These are phyloP conservation scores for Telmatochromis sp. DNA, from an alignment of 2,113 vertebrate genomes.

Conservation along the genomic window DNA sequence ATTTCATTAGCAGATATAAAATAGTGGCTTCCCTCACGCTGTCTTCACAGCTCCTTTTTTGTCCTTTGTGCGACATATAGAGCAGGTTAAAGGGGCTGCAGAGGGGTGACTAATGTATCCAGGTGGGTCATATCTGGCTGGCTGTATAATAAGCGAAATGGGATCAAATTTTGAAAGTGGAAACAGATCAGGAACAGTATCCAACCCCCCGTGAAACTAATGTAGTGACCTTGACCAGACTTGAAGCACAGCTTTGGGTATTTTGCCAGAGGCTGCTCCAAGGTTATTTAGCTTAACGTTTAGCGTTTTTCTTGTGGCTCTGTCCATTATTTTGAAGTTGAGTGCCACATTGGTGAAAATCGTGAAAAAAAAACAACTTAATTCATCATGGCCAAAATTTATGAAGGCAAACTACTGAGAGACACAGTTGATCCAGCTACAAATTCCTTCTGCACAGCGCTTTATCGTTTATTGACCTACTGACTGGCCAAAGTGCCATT, in stretches of 20 bases:
- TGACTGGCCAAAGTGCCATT: slow-evolving; percentile 23
- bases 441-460: neutral
- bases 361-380: neutral
- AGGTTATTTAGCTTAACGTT: slow-evolving; percentile 37
- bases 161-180: slow-evolving; percentile 51
- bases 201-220: slow-evolving; percentile 18
- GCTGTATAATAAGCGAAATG: slow-evolving; percentile 46
- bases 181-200: slow-evolving; percentile 24
- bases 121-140: slow-evolving; percentile 35
- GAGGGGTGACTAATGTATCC: slow-evolving; percentile 62
- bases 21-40: neutral
- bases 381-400: neutral
- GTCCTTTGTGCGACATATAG: slow-evolving; percentile 41
- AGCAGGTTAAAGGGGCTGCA: slow-evolving; percentile 11
- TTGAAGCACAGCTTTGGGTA: slow-evolving; percentile 30
- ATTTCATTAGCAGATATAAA: neutral
- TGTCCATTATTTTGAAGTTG: neutral
- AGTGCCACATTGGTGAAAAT: neutral
- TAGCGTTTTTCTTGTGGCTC: neutral
- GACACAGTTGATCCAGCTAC: neutral
- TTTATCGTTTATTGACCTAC: slow-evolving; percentile 34
- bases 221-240: slow-evolving; percentile 49
- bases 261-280: slow-evolving; percentile 45
- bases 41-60: slow-evolving; percentile 27
- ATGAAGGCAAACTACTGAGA: neutral